phyloP scores from a whole-genome alignment of 2,888 invertebrate genomes.

The Nemurella pictetii region DNA sequence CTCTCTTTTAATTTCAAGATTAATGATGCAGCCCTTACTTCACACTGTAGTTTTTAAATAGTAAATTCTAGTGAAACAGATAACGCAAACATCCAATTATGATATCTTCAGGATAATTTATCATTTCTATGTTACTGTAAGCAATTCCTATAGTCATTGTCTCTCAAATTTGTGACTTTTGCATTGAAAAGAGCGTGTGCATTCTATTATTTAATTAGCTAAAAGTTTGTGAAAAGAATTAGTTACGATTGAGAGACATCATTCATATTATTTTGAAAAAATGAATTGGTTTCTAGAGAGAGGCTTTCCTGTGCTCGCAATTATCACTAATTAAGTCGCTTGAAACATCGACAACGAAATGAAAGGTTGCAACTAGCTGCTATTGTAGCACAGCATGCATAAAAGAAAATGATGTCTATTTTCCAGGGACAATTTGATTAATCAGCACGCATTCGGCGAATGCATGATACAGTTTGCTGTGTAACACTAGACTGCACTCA shows the following conservation, averaged over 20 bases:
- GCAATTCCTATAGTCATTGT: background rate
- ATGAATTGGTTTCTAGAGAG: background rate
- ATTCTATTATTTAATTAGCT: background rate
- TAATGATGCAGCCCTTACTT: no score
- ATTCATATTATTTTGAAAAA: background rate
- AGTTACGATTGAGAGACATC: background rate
- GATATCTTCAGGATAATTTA: background rate
- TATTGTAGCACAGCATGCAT: background rate
- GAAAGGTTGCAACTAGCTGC: slow-evolving; percentile 1
- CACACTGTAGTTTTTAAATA: no score
- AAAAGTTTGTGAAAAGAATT: background rate
- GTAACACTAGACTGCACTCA: background rate
- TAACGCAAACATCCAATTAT: background rate
- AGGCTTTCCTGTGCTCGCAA: background rate
- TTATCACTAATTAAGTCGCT: background rate
- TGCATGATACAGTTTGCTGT: background rate
- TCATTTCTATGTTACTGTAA: background rate
- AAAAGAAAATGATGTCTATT: background rate
- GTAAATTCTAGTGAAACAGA: background rate
- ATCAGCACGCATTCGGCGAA: background rate
- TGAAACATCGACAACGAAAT: background rate
- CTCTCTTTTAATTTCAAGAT: no score
- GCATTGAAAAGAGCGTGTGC: background rate
- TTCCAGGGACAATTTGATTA: background rate
- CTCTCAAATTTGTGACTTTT: background rate